phyloP scores from a whole-genome alignment of 2,797 vertebrate species.

The Hemibagrus guttatus region DNA sequence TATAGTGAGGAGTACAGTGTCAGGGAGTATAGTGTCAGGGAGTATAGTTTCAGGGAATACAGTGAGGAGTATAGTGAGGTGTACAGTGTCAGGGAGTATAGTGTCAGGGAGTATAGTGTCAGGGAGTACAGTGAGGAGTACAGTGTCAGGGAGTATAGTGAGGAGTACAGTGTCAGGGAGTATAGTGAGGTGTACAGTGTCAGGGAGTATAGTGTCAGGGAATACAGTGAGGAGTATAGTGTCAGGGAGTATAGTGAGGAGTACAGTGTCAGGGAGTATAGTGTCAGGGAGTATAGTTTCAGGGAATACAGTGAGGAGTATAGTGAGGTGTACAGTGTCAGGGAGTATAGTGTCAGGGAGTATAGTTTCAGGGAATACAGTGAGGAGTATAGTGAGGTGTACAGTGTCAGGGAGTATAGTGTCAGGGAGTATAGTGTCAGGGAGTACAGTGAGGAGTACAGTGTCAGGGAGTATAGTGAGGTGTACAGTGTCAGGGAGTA shows the following conservation, averaged over 20 bases:
- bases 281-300: no score
- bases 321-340: neutral
- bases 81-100: neutral
- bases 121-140: neutral
- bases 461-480: neutral
- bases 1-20: neutral
- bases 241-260: neutral
- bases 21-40: no score
- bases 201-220: neutral
- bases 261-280: neutral
- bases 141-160: neutral
- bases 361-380: neutral
- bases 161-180: neutral
- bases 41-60: neutral
- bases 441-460: neutral
- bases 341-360: neutral
- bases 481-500: neutral
- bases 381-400: neutral
- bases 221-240: neutral
- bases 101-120: neutral
- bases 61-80: neutral
- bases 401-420: no score
- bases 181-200: neutral
- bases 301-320: neutral
- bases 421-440: neutral